Conservation (phyloP, 30 jellyfish, hydroid and myxozoan species). For the Cassiopea xamachana region DNA sequence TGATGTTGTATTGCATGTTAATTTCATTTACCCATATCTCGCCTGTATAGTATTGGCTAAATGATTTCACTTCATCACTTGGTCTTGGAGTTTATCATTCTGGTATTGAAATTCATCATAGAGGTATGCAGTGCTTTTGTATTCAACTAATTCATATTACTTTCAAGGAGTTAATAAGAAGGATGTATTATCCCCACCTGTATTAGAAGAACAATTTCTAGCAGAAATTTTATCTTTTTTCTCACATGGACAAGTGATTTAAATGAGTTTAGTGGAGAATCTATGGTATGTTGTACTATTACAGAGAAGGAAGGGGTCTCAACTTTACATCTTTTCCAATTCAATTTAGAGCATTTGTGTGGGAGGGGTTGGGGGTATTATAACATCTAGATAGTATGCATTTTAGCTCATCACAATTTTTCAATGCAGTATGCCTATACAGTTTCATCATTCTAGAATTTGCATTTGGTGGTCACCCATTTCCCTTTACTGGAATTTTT, state of each 20-base stretch:
- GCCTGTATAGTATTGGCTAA: slow-evolving; percentile 86
- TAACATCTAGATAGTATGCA: no score
- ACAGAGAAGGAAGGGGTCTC: no score
- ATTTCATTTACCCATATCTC: not conserved
- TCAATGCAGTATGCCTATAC: not conserved
- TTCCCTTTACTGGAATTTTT: slow-evolving; percentile 91
- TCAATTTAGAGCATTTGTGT: no score
- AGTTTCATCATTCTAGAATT: slow-evolving; percentile 47
- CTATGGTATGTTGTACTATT: no score
- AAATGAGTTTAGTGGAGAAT: no score
- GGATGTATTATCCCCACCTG: no score
- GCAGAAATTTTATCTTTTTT: no score
- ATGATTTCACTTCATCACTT: slow-evolving; percentile 92
- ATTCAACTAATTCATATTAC: not conserved
- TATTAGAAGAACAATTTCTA: no score
- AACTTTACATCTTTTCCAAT: no score
- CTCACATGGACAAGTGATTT: no score
- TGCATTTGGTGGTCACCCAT: slow-evolving; percentile 99
- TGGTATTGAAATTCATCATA: slow-evolving; percentile 90
- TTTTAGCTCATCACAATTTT: not conserved
- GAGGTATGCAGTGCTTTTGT: slow-evolving; percentile 54
- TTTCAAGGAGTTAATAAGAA: not conserved
- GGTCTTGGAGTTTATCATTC: slow-evolving; percentile 99
- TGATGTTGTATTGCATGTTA: no score
- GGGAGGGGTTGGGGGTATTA: no score